Base-by-base conservation (phyloP, 2,888 invertebrate species). In the Alloplasta piceator region DNA sequence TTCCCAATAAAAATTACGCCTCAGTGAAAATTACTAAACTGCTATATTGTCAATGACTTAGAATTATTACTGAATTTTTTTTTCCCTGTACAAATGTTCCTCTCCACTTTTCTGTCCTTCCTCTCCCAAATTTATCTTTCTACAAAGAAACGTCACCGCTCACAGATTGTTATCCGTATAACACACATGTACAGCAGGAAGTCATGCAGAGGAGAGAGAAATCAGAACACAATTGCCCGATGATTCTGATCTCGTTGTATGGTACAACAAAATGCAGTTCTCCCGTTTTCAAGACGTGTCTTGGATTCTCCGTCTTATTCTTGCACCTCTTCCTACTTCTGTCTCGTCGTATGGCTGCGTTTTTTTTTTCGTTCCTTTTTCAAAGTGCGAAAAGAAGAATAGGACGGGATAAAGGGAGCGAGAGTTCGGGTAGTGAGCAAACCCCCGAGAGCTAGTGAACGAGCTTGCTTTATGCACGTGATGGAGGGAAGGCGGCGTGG, bases 211-310 rank as follows among this genome's bases (percentile, higher is more conserved):
- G 61, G 41, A 36, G 63, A 16, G 5, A 71, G 66, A 75, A 71
- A 80, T 75, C 70, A 60, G 79, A 68, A 71, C 66, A 74, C 70
- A 60, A 70, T 73, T 78, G 72, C 46, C 60, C 67, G 73, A 73
- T 63, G 67, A 79, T 79, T 79, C 46, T 41, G 70, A 72, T 72
- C 63, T 72, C 48, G 52, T 39, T 72, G 43, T 52, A 41, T 9
- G 26, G 61, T 60, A 60, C 16, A 55, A 7, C 26, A n/a, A n/a
- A 26, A 50, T 52, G 16, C 26, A 52, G 50, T 61, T 52, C 48
- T 70, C 58, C 60, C 39, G 16, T 41, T 61, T 61, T 2, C n/a
- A 39, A 16, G 39, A 39, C 41, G 72, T 36, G 52, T 55, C 43
- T n/a, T n/a, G n/a, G n/a, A n/a, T n/a, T 16, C 43, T 12, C 10